Conservation (phyloP, 2,113 vertebrate species). For the Tachysurus fulvidraco region DNA sequence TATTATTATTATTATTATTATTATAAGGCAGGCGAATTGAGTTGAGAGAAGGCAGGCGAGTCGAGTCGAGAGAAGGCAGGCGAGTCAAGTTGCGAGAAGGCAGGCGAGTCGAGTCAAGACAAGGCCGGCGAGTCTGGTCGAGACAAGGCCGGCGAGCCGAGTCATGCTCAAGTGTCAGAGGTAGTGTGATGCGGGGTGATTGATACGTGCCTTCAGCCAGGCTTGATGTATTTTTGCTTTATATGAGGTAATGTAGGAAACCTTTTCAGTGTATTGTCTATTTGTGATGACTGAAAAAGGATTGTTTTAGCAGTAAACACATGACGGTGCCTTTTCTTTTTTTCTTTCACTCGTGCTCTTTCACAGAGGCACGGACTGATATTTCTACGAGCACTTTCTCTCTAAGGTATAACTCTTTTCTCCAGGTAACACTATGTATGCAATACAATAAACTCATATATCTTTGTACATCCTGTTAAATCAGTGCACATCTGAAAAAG, state of each 20-base stretch:
- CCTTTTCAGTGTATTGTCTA: not conserved
- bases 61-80: not conserved
- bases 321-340: not conserved
- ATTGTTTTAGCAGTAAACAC: not conserved
- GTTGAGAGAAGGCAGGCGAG: not conserved
- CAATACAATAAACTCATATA: not conserved
- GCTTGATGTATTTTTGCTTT: not conserved
- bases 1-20: too few relatives aligned
- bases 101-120: not conserved
- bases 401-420: not conserved
- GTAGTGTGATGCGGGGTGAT: not conserved
- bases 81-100: not conserved
- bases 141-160: not conserved
- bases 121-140: too few relatives aligned
- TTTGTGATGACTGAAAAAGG: not conserved
- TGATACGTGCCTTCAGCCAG: not conserved
- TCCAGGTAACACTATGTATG: not conserved
- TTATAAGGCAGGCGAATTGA: not conserved
- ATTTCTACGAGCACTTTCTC: not conserved
- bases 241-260: not conserved
- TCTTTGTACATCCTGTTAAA: not conserved
- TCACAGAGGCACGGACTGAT: not conserved
- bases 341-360: constrained; percentile 1
- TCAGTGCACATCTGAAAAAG: not conserved
- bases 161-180: not conserved